A percentile compares a stretch with the other conserved stretches of the same genome.
Evolutionary conservation across 2,888 invertebrate genomes (phyloP).

Genomic region (Monochamus alternatus): DNA sequence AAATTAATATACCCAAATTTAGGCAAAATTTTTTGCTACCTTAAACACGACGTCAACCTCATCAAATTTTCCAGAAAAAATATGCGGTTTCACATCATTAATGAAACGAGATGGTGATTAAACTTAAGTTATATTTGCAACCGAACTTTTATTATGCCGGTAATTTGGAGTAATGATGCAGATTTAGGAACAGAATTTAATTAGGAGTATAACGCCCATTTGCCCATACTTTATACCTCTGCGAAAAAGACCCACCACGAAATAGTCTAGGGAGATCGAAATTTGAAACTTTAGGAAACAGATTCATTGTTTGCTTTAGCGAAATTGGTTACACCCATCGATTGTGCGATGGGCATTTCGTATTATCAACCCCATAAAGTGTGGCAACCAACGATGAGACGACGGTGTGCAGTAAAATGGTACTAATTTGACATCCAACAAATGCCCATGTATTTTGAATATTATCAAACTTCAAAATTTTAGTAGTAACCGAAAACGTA

Average conservation of each 20-base stretch:
- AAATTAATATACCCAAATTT: constrained; percentile 23
- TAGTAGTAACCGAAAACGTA: no score
- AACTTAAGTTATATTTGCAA: constrained; percentile 39
- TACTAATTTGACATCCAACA: constrained; percentile 14
- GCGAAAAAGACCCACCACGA: constrained; percentile 15
- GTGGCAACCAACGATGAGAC: constrained; percentile 19
- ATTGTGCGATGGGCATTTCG: constrained; percentile 1
- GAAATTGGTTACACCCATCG: constrained; percentile 48
- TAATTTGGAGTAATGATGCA: constrained; percentile 44
- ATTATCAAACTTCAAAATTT: no score
- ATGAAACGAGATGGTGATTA: constrained; percentile 36
- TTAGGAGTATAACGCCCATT: constrained; percentile 42
- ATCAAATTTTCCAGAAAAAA: constrained; percentile 22
- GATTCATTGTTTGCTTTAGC: constrained; percentile 47
- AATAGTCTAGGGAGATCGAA: constrained; percentile 13
- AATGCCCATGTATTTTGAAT: no score
- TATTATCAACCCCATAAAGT: constrained; percentile 16
- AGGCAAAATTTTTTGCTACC: constrained; percentile 20
- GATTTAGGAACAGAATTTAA: constrained; percentile 39
- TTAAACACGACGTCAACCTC: constrained; percentile 16
- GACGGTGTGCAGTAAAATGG: constrained; percentile 3
- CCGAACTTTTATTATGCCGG: constrained; percentile 36
- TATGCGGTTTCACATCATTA: constrained; percentile 21
- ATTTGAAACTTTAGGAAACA: constrained; percentile 19
- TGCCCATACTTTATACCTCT: constrained; percentile 29